phyloP scores from a whole-genome alignment of 2,797 vertebrate species.

The Ciconia nigra region DNA sequence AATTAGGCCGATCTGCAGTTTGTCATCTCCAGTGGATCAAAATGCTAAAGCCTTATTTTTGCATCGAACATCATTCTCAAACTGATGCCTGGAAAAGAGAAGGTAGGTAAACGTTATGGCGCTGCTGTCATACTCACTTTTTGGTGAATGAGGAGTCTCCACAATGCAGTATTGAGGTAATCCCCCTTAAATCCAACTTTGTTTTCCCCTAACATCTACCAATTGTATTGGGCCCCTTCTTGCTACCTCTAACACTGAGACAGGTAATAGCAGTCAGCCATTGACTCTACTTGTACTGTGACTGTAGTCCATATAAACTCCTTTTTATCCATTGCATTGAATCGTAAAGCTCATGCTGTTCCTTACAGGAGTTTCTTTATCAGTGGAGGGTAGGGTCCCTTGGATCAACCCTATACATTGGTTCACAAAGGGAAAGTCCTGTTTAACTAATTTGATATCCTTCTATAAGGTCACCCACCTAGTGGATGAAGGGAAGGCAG shows the following conservation, averaged over 20 bases:
- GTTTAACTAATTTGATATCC: background rate
- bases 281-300: background rate
- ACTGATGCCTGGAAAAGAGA: background rate
- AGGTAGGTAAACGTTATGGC: fast-evolving
- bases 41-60: background rate
- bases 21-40: background rate
- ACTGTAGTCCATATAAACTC: background rate
- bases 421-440: background rate
- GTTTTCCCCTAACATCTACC: background rate
- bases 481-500: background rate
- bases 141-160: background rate
- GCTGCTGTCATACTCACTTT: fast-evolving
- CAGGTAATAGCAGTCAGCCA: background rate
- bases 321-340: background rate
- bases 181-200: background rate
- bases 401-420: background rate
- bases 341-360: background rate
- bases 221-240: background rate
- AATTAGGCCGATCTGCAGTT: background rate
- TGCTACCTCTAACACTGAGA: background rate
- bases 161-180: background rate
- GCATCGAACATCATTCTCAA: background rate
- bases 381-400: background rate
- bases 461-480: background rate
- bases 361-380: background rate